These are phyloP conservation scores for Chelonus insularis DNA, from an alignment of 1,140 invertebrate species.

Conservation along the genomic window DNA sequence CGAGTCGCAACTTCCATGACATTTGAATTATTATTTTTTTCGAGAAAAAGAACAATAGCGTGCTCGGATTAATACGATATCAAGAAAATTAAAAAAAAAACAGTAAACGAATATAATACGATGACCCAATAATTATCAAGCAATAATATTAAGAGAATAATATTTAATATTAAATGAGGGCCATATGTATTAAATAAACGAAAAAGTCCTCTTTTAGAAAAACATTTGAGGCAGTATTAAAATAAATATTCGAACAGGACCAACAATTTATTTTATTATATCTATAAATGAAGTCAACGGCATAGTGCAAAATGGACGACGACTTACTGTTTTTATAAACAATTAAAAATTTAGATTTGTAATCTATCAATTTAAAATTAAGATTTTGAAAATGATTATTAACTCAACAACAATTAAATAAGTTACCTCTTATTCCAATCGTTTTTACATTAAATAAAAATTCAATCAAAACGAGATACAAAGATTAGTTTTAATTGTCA, in stretches of 20 bases:
- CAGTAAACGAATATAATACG: slow-evolving; percentile 19
- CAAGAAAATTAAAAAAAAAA: slow-evolving; percentile 15
- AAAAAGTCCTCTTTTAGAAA: slow-evolving; percentile 19
- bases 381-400: no score
- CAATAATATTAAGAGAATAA: slow-evolving; percentile 35
- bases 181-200: slow-evolving; percentile 29
- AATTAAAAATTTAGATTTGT: neutral
- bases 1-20: slow-evolving; percentile 40
- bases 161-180: slow-evolving; percentile 31
- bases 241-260: slow-evolving; percentile 39
- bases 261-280: slow-evolving; percentile 40
- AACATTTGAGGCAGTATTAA: slow-evolving; percentile 45
- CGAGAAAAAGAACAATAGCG: slow-evolving; percentile 29
- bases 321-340: neutral
- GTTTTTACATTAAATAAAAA: slow-evolving; percentile 12
- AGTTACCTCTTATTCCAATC: slow-evolving; percentile 16
- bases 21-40: slow-evolving; percentile 35
- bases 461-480: slow-evolving; percentile 6
- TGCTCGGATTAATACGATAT: no score
- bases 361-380: neutral
- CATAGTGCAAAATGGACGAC: slow-evolving; percentile 9
- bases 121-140: slow-evolving; percentile 34
- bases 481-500: slow-evolving; percentile 27
- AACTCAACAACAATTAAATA: neutral
- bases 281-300: slow-evolving; percentile 29